Conservation (phyloP, 1,140 invertebrate genomes). For the Cardiocondyla obscurior region DNA sequence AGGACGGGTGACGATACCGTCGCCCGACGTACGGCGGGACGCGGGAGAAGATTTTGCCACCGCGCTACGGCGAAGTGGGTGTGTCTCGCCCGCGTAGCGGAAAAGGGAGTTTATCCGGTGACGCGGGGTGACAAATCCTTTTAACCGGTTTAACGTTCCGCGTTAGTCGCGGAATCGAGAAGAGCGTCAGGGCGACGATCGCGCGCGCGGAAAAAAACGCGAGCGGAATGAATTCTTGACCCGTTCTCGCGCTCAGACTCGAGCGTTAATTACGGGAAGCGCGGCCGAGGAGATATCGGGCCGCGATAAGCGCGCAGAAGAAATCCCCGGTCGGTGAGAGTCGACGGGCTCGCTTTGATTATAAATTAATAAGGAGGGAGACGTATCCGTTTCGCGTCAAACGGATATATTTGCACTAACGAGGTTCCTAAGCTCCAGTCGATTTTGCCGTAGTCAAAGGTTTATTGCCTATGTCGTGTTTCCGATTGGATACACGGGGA, state of each 20-base stretch:
- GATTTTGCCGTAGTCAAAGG: neutral
- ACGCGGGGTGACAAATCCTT: constrained; percentile 63
- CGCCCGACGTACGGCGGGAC: neutral
- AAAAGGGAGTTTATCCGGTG: constrained; percentile 60
- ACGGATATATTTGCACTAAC: neutral
- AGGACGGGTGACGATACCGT: neutral
- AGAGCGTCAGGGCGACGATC: no score
- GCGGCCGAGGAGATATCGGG: neutral
- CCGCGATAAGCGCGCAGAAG: neutral
- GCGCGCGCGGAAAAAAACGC: constrained; percentile 6
- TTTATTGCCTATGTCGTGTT: neutral
- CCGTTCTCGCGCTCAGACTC: no score
- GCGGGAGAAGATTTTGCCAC: constrained; percentile 34
- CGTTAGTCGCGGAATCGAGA: constrained; percentile 24
- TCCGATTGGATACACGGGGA: neutral
- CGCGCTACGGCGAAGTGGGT: neutral
- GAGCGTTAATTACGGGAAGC: neutral
- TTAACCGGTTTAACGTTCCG: constrained; percentile 58
- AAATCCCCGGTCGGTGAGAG: neutral
- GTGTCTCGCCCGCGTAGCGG: neutral
- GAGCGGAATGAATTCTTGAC: neutral
- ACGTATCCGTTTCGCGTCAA: no score
- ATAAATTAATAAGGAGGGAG: no score
- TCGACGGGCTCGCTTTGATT: neutral
- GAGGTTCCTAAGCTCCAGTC: neutral